Evolutionary conservation across 37 sponge, comb jelly and placozoan species (phyloP).

Genomic region (Ianthella basta): DNA sequence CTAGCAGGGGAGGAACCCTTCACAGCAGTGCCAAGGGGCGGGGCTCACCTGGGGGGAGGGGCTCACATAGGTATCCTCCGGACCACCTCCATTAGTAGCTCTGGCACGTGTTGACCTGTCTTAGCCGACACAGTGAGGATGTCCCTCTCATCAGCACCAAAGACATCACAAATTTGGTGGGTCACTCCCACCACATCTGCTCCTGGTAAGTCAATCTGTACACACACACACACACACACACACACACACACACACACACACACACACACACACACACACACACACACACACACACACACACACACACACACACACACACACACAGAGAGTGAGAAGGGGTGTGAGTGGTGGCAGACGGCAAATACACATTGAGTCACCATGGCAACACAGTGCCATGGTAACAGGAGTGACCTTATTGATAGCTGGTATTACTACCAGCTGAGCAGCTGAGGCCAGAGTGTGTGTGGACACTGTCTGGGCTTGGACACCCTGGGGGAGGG

Average conservation of each 20-base stretch:
- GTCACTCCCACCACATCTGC: constrained; percentile 67
- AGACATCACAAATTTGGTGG: constrained; percentile 63
- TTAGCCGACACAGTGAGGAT: constrained; percentile 83
- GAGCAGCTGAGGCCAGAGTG: constrained; percentile 73
- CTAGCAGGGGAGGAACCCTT: constrained; percentile 27
- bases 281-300: too few relatives aligned
- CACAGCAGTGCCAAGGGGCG: too few relatives aligned
- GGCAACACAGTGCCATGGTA: too few relatives aligned
- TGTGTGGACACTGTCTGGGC: constrained; percentile 97
- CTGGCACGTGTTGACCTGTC: constrained; percentile 69
- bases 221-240: too few relatives aligned
- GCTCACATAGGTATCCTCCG: constrained; percentile 66
- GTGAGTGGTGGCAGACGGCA: too few relatives aligned
- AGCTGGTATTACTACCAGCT: constrained; percentile 81
- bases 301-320: too few relatives aligned
- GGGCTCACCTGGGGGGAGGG: too few relatives aligned
- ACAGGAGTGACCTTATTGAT: constrained; percentile 93
- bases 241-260: too few relatives aligned
- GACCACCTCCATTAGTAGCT: constrained; percentile 67
- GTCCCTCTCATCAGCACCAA: constrained; percentile 53
- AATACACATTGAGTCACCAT: too few relatives aligned
- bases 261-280: too few relatives aligned
- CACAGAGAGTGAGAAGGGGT: too few relatives aligned
- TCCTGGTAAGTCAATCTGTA: constrained; percentile 68
- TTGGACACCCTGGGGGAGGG: constrained; percentile 79